Conservation (phyloP, 1,140 invertebrate species). For the Metaphire vulgaris region DNA sequence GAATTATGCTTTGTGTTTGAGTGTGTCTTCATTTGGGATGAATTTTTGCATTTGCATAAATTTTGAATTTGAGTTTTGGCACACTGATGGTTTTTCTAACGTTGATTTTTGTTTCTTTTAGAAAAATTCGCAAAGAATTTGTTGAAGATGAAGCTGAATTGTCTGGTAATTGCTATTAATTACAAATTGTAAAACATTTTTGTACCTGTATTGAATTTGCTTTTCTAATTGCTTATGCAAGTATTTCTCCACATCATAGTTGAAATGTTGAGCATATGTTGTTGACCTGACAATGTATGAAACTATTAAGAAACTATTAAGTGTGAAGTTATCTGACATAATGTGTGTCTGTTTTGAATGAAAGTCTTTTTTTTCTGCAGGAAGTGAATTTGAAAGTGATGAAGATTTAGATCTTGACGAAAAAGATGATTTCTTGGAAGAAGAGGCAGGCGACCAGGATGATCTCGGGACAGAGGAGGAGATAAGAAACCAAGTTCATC, state of each 20-base stretch:
- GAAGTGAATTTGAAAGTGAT: slow-evolving; percentile 49
- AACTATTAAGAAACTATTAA: too few species aligned
- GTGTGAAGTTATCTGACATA: too few species aligned
- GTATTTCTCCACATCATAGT: too few species aligned
- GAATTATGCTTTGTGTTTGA: slow-evolving; percentile 21
- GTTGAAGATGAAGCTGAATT: slow-evolving; percentile 78
- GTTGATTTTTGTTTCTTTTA: slow-evolving; percentile 33
- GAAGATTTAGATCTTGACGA: slow-evolving; percentile 58
- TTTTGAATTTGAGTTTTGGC: too few species aligned
- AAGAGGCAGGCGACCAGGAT: slow-evolving; percentile 69
- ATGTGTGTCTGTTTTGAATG: too few species aligned
- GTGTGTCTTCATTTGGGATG: background rate
- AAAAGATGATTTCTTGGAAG: slow-evolving; percentile 69
- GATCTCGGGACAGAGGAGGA: slow-evolving; percentile 51
- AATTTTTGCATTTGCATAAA: background rate
- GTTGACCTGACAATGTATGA: too few species aligned
- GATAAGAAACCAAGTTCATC: slow-evolving; percentile 52
- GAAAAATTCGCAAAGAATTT: slow-evolving; percentile 58
- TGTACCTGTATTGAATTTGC: background rate
- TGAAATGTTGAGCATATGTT: too few species aligned
- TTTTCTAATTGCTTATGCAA: too few species aligned
- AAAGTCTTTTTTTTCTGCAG: too few species aligned
- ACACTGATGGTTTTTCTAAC: too few species aligned
- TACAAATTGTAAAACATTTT: background rate
- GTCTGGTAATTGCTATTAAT: slow-evolving; percentile 60